Base-by-base conservation (phyloP, 2,113 vertebrate species). In the Echinops telfairi region DNA sequence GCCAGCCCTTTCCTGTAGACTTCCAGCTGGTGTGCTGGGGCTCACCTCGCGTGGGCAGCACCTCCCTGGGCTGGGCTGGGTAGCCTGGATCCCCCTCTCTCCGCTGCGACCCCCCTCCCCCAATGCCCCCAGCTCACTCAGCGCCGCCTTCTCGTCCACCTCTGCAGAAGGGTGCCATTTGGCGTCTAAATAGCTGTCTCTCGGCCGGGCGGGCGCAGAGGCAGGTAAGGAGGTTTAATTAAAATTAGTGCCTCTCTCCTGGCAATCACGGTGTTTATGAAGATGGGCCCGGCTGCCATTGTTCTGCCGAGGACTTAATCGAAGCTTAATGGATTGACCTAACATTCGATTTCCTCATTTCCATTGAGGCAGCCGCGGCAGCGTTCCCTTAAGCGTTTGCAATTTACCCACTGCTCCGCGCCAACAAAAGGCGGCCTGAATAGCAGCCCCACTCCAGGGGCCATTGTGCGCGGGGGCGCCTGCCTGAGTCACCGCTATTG, bases 381-480 rank as follows among this genome's bases (percentile, higher is more conserved):
- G 98, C 98, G 98, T 99, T 99, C 99, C 98, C 98, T 98, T 98
- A 99, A 99, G 98, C 98, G 98, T 99, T 99, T 99, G 99, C 99
- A 99, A 99, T 99, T 99, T 99, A 98, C 98, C 97, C 98, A 98
- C 98, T 98, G 98, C 98, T 98, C 98, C 98, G 94, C 79, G 97
- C 97, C 98, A 99, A 99, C 99, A 99, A 99, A 99, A 98, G 98
- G 97, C 97, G 97, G 98, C 97, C 98, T 99, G 98, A 99, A 99
- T 98, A 98, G 98, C 97, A 98, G 99, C 98, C 99, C 98, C 99
- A 98, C 99, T 99, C 98, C 98, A 99, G 98, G 97, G 97, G 97
- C 97, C 98, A 98, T 98, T 98, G 98, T 99, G 97, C 96, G 98
- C 98, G 98, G 98, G 98, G 98, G 98, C 98, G 99, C 99, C 99